These are phyloP conservation scores for Cylindroiulus punctatus DNA, from an alignment of 2,888 invertebrate species.

Conservation along the genomic window DNA sequence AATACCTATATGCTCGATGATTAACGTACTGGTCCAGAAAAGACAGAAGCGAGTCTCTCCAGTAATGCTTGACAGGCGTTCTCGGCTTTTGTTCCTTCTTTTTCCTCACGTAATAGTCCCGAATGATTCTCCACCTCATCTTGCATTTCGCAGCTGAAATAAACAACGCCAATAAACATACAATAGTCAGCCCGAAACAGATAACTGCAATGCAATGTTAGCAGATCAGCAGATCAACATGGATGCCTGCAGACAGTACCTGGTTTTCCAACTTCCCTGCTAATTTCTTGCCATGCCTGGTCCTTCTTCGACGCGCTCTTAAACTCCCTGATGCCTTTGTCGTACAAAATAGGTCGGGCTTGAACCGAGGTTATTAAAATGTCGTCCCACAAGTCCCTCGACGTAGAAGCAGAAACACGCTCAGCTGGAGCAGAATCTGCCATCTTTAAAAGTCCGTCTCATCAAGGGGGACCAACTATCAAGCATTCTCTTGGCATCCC, in stretches of 20 bases:
- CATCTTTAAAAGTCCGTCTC: neutral
- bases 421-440: neutral
- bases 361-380: neutral
- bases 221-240: neutral
- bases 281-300: neutral
- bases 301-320: neutral
- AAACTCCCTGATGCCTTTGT: slow-evolving; percentile 1
- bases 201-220: too few relatives aligned
- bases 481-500: too few relatives aligned
- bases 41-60: neutral
- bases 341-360: neutral
- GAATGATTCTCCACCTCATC: neutral
- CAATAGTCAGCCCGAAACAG: too few relatives aligned
- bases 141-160: neutral
- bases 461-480: neutral
- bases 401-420: neutral
- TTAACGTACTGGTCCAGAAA: neutral
- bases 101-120: neutral
- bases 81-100: neutral
- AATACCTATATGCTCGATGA: neutral
- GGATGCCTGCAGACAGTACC: neutral
- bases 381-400: neutral
- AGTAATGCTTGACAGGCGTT: neutral
- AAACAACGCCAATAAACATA: too few relatives aligned
- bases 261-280: neutral